A percentile compares a stretch with the other conserved stretches of the same genome.
phyloP scores from a whole-genome alignment of 2,797 vertebrate genomes.

The Austrolebias charrua region DNA sequence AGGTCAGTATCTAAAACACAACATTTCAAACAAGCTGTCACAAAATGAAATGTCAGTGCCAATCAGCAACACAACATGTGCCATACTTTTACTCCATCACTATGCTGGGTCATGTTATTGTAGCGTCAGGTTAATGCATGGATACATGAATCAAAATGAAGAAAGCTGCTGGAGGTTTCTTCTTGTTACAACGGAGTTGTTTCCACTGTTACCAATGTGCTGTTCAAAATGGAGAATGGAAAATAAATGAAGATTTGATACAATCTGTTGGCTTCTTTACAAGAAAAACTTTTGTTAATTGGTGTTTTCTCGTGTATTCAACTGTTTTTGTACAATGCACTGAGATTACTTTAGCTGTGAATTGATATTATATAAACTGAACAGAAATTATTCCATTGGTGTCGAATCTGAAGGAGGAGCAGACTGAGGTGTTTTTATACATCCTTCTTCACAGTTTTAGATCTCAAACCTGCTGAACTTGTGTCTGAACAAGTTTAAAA shows the following conservation, averaged over 20 bases:
- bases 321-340: too few relatives aligned
- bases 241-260: too few relatives aligned
- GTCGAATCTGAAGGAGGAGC: conserved; percentile 13
- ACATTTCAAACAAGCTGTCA: not conserved
- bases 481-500: not conserved
- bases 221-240: too few relatives aligned
- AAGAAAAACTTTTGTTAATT: too few relatives aligned
- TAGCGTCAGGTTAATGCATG: not conserved
- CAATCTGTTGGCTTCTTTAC: too few relatives aligned
- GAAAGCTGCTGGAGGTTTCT: too few relatives aligned
- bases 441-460: not conserved
- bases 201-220: too few relatives aligned
- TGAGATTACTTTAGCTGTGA: too few relatives aligned
- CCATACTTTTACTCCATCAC: not conserved
- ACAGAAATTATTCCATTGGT: not conserved
- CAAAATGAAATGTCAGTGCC: not conserved
- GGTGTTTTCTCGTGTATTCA: too few relatives aligned
- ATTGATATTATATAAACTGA: too few relatives aligned
- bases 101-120: not conserved
- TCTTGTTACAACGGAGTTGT: too few relatives aligned
- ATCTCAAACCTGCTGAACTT: not conserved
- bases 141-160: too few relatives aligned
- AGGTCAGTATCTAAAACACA: not conserved
- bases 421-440: not conserved
- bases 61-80: not conserved